Conservation (phyloP, 1,140 invertebrate species). For the Drosophila ironensis region DNA sequence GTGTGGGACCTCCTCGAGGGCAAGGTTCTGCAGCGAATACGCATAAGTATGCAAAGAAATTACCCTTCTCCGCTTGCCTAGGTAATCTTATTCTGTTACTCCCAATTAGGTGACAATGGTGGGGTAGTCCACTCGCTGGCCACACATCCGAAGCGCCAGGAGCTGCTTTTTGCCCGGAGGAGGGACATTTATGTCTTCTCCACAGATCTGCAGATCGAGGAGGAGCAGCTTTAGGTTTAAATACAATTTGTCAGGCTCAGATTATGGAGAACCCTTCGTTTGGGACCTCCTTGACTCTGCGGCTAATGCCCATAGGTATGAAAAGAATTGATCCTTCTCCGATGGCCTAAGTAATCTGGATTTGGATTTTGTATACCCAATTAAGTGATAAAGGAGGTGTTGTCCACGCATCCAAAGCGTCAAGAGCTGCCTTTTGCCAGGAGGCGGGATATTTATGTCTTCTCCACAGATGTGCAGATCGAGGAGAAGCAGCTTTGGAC, state of each 20-base stretch:
- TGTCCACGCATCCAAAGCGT: slow-evolving; percentile 87
- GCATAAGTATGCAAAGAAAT: slow-evolving; percentile 70
- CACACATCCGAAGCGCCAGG: slow-evolving; percentile 87
- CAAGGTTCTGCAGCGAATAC: slow-evolving; percentile 84
- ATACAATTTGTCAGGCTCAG: slow-evolving; percentile 92
- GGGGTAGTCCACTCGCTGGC: slow-evolving; percentile 87
- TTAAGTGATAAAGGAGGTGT: slow-evolving; percentile 82
- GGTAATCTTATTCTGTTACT: background rate
- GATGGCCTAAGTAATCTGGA: too few species aligned
- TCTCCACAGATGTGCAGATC: slow-evolving; percentile 77
- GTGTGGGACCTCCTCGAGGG: slow-evolving; percentile 94
- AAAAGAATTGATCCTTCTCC: background rate
- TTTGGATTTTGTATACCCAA: background rate
- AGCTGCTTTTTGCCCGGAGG: slow-evolving; percentile 86
- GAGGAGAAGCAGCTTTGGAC: slow-evolving; percentile 58
- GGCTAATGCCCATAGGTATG: slow-evolving; percentile 82
- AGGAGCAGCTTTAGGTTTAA: slow-evolving; percentile 48
- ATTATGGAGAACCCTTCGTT: slow-evolving; percentile 91
- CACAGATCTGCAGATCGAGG: slow-evolving; percentile 62
- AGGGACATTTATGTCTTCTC: slow-evolving; percentile 86
- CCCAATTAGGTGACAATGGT: slow-evolving; percentile 68
- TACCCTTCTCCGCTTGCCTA: background rate
- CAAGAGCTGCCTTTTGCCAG: slow-evolving; percentile 87
- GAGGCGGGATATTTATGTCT: slow-evolving; percentile 86
- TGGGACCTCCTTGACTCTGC: slow-evolving; percentile 93